Conservation (phyloP, 2,797 vertebrate species). For the Petrocephalus schoutedeni region DNA sequence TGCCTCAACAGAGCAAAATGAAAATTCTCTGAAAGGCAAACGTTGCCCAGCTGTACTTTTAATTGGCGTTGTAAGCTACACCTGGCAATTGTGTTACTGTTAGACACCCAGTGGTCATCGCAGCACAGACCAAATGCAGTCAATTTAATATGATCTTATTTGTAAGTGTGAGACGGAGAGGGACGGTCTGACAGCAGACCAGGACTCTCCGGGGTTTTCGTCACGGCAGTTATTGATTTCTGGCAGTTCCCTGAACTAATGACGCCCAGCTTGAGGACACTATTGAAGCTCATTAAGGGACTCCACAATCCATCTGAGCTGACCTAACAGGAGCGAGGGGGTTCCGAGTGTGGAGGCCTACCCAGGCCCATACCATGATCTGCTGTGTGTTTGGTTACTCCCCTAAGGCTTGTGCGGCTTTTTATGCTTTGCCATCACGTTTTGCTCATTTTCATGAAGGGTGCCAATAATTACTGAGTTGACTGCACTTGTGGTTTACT, state of each 20-base stretch:
- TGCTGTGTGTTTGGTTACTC: not conserved
- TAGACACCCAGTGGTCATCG: not conserved
- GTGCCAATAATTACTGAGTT: not conserved
- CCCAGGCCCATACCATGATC: not conserved
- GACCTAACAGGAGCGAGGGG: not conserved
- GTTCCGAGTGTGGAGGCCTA: not conserved
- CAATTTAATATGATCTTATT: not conserved
- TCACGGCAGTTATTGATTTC: not conserved
- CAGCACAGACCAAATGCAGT: not conserved
- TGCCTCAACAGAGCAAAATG: not conserved
- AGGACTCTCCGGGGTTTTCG: not conserved
- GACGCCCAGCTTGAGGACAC: slow-evolving; percentile 1
- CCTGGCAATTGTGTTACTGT: not conserved
- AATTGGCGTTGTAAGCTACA: not conserved
- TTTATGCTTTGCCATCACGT: not conserved
- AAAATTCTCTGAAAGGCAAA: not conserved
- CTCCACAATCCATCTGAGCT: slow-evolving; percentile 5
- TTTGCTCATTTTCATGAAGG: not conserved
- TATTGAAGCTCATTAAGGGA: slow-evolving; percentile 12
- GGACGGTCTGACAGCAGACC: not conserved
- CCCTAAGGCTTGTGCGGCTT: not conserved
- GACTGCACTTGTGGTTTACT: not conserved
- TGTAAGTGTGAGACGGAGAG: not conserved
- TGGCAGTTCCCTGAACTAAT: slow-evolving; percentile 8
- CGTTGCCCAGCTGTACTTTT: not conserved